Percentiles rank a stretch among this genome's conserved stretches.
Conservation (phyloP, 2,888 invertebrate genomes). For the Philhelius pedissequus region DNA sequence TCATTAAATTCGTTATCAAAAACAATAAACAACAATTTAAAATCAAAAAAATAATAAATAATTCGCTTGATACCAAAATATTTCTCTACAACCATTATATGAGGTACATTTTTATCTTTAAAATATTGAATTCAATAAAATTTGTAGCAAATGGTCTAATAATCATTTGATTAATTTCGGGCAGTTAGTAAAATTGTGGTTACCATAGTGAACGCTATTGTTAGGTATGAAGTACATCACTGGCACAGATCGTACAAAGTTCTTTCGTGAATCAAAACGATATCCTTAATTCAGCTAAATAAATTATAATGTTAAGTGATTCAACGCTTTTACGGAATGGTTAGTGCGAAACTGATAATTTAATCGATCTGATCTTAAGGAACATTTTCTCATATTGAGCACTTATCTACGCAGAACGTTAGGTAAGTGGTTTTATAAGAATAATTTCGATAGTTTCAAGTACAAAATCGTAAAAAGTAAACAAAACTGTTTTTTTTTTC, state of each 20-base stretch:
- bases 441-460: neutral
- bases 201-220: neutral
- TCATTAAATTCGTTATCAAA: neutral
- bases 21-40: neutral
- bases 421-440: neutral
- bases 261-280: neutral
- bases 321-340: neutral
- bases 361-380: neutral
- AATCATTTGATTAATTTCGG: neutral
- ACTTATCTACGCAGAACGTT: neutral
- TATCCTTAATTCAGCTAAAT: neutral
- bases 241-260: neutral
- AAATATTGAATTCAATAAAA: neutral
- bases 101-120: neutral
- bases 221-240: conserved; percentile 16
- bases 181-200: conserved; percentile 15
- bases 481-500: no score
- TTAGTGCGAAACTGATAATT: neutral
- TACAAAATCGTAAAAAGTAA: neutral
- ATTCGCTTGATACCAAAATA: neutral
- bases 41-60: neutral
- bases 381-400: neutral
- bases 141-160: neutral
- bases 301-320: neutral
- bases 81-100: neutral